Conservation (phyloP, 2,113 vertebrate species). For the Lutjanus erythropterus region DNA sequence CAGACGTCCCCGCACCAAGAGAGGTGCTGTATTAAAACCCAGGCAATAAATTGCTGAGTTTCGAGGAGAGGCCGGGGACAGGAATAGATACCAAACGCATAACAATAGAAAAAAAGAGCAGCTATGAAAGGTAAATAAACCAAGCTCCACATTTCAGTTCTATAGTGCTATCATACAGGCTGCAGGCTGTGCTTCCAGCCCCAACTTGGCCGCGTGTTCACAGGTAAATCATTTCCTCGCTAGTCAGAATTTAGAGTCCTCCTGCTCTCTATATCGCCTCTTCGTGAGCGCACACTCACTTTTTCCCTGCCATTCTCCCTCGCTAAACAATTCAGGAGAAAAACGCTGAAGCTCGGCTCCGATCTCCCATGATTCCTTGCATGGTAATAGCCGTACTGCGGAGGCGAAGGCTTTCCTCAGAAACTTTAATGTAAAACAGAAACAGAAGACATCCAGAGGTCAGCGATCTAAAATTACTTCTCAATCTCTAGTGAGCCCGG, state of each 20-base stretch:
- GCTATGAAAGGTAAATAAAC: slow-evolving; percentile 67
- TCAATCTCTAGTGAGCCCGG: slow-evolving; percentile 79
- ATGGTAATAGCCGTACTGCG: slow-evolving; percentile 54
- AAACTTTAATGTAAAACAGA: slow-evolving; percentile 82
- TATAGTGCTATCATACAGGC: slow-evolving; percentile 42
- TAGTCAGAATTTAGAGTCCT: slow-evolving; percentile 46
- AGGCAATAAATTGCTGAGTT: slow-evolving; percentile 57
- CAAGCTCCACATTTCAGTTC: slow-evolving; percentile 38
- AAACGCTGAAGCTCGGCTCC: slow-evolving; percentile 47
- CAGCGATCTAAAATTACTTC: slow-evolving; percentile 83
- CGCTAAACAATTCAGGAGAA: slow-evolving; percentile 55
- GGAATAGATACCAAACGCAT: slow-evolving; percentile 67
- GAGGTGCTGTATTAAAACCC: slow-evolving; percentile 52
- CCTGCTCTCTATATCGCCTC: slow-evolving; percentile 42
- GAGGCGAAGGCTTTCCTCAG: slow-evolving; percentile 61
- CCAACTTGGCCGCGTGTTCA: slow-evolving; percentile 35
- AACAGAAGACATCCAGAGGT: slow-evolving; percentile 81
- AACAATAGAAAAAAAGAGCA: slow-evolving; percentile 22
- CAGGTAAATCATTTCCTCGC: slow-evolving; percentile 58
- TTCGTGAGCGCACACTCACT: slow-evolving; percentile 17
- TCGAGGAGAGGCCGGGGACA: slow-evolving; percentile 38
- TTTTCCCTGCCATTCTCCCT: slow-evolving; percentile 34
- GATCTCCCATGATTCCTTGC: slow-evolving; percentile 71
- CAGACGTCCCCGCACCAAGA: slow-evolving; percentile 30
- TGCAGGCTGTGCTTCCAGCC: slow-evolving; percentile 44